Evolutionary conservation across 64 coral and sea anemone species (phyloP), one percentile per base, ranked within the genome.

Genomic region (Catalaphyllia jardinei): DNA sequence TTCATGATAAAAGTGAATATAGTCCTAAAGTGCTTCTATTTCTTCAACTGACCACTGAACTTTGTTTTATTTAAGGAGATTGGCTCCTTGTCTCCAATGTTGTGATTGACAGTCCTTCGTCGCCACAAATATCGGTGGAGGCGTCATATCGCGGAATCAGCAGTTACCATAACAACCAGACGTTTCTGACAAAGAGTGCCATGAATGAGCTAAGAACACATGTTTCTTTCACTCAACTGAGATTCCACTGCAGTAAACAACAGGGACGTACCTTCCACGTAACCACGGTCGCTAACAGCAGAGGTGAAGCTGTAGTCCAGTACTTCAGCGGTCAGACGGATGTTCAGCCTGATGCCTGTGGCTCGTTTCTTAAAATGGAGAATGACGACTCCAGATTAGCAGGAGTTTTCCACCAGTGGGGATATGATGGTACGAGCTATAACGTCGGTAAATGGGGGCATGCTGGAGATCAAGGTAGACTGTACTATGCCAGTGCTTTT

Each of bases 181-280:
- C 24, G 24, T 24, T 67, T 20, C 24, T 67, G 18, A 10, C 24
- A 3, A 27, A 69, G 54, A 57, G 54, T 29, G 65, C 65, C 65
- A 69, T 69, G 22, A 69, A 69, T 27, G 65, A 69, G 25, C 65
- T 69, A 8, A 69, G 65, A 69, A 25, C 65, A 28, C 65, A 69
- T 22, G 0, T 69, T n/a, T 25, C 65, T 27, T 69, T 69, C 65
- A 69, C 65, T 69, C 65, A 69, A n/a, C 65, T 69, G 22, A 24
- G 65, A 69, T 69, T 77, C 33, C 74, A 77, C 17, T 49, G 74
- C 19, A 77, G 33, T 50, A 77, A 77, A 77, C 74, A 77, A 77
- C 35, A 50, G 15, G 73, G 86, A 61, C 24, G 86, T 51, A 75
- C 72, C 9, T 60, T 88, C 59, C 71, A 88, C 72, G 49, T 76